Evolutionary conservation across 2,797 vertebrate genomes (phyloP).

Genomic region (Parauchenoglanis punctatus): DNA sequence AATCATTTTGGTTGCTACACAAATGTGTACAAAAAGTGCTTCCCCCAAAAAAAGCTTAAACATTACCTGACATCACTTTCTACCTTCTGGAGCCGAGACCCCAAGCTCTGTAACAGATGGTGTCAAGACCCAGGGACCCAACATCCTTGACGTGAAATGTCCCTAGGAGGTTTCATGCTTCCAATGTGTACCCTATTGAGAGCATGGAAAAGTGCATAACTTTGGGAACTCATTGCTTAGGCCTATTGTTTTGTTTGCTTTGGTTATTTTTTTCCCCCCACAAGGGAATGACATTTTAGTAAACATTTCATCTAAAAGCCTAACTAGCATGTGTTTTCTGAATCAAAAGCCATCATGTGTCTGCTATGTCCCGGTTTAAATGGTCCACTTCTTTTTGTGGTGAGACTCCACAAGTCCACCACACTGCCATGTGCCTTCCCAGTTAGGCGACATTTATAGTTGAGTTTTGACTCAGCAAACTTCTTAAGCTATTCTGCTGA

Average conservation of each 20-base stretch:
- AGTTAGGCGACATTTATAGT: background rate
- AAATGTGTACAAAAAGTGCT: background rate
- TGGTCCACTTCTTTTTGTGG: background rate
- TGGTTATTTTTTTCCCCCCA: background rate
- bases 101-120: background rate
- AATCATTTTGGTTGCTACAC: background rate
- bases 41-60: background rate
- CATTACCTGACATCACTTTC: constrained; percentile 6
- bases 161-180: constrained; percentile 3
- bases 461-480: constrained; percentile 18
- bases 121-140: background rate
- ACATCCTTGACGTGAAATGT: background rate
- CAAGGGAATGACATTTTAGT: background rate
- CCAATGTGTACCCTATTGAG: background rate
- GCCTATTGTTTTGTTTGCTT: background rate
- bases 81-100: background rate
- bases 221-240: background rate
- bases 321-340: background rate
- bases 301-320: background rate
- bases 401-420: background rate
- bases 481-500: background rate
- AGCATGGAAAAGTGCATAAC: constrained; percentile 1
- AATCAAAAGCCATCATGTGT: background rate
- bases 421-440: background rate
- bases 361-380: background rate